Conservation (phyloP, 2,797 vertebrate species). For the Dermochelys coriacea region DNA sequence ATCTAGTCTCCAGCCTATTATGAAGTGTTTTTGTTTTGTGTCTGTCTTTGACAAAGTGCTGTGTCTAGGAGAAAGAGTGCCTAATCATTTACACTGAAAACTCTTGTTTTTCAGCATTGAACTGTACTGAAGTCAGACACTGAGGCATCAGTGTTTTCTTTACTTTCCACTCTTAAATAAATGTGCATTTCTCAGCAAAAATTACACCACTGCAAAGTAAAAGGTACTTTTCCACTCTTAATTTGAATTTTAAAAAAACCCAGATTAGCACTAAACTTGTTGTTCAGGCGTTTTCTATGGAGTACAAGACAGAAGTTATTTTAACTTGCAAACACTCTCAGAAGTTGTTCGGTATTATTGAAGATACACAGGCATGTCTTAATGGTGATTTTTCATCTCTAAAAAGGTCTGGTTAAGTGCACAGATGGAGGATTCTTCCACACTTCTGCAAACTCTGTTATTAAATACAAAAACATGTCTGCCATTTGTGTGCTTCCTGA, state of each 20-base stretch:
- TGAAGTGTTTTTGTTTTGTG: conserved; percentile 64
- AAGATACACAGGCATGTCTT: neutral
- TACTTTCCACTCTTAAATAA: neutral
- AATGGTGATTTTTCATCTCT: neutral
- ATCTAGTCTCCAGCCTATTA: conserved; percentile 65
- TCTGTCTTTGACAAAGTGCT: conserved; percentile 59
- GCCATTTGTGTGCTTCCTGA: neutral
- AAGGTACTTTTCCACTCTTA: neutral
- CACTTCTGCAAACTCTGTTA: neutral
- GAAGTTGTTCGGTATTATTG: neutral
- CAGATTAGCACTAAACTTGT: neutral
- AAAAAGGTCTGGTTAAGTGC: neutral
- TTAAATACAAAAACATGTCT: neutral
- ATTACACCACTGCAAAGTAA: neutral
- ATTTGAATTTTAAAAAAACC: conserved; percentile 16
- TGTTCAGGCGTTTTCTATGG: conserved; percentile 19
- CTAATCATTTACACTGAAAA: conserved; percentile 47
- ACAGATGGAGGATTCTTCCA: neutral
- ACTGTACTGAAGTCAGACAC: neutral
- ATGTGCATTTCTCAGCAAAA: neutral
- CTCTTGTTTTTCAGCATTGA: conserved; percentile 36
- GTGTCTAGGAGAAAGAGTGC: conserved; percentile 53
- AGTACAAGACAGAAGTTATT: neutral
- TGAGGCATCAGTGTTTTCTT: neutral
- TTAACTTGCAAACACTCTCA: conserved; percentile 19